These are phyloP conservation scores for Drosophila pseudoananassae DNA, from an alignment of 1,140 invertebrate genomes.

Conservation along the genomic window DNA sequence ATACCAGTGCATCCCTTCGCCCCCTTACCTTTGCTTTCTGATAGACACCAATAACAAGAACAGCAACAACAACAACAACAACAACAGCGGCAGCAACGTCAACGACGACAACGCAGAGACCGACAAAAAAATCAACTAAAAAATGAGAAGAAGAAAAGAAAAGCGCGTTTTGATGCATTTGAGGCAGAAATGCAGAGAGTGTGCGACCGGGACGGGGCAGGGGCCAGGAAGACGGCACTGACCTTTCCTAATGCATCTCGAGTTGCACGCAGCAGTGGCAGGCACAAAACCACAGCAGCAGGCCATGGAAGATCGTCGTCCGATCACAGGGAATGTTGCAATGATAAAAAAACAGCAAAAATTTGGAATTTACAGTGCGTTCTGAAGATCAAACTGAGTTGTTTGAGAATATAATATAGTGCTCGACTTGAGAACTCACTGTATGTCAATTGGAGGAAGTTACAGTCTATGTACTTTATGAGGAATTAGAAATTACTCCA, in stretches of 20 bases:
- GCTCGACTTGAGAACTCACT: neutral
- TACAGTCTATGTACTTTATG: no score
- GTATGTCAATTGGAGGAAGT: no score
- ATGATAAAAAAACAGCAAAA: constrained; percentile 40
- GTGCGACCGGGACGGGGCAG: constrained; percentile 3
- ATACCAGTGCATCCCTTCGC: neutral
- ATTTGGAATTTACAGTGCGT: constrained; percentile 34
- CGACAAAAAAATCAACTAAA: constrained; percentile 52
- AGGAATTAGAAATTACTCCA: neutral
- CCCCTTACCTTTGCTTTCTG: constrained; percentile 16
- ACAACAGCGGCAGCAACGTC: constrained; percentile 23
- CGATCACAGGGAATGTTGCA: constrained; percentile 30
- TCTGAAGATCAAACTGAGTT: constrained; percentile 7
- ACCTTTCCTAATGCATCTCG: constrained; percentile 79
- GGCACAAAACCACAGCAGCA: constrained; percentile 16
- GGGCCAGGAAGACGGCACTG: constrained; percentile 57
- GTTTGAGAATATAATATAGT: constrained; percentile 2
- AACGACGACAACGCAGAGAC: constrained; percentile 44
- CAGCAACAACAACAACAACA: constrained; percentile 26
- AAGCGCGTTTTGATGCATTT: constrained; percentile 80
- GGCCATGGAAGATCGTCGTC: constrained; percentile 27
- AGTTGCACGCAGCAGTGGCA: constrained; percentile 61
- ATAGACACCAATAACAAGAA: constrained; percentile 32
- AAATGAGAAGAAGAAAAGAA: constrained; percentile 30
- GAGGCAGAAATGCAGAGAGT: constrained; percentile 49